phyloP scores from a whole-genome alignment of 2,888 invertebrate genomes.

The Nycteola revayana region DNA sequence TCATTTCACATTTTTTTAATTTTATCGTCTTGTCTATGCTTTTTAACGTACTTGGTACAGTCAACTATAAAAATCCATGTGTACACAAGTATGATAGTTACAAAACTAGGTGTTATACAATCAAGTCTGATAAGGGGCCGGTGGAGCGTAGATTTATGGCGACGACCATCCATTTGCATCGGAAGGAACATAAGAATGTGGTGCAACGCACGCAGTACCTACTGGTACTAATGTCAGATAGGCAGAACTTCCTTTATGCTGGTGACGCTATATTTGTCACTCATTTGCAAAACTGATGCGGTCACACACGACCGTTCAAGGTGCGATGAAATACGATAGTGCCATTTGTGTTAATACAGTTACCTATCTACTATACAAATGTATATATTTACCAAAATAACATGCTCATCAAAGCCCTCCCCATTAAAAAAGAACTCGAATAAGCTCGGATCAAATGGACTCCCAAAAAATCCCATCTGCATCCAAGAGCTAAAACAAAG shows the following conservation, averaged over 20 bases:
- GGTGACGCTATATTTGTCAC: background rate
- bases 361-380: too few species aligned
- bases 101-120: constrained; percentile 29
- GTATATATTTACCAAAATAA: too few species aligned
- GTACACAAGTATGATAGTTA: constrained; percentile 14
- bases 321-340: too few species aligned
- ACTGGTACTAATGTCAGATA: background rate
- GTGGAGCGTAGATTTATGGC: constrained; percentile 30
- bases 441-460: constrained; percentile 23
- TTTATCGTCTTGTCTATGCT: too few species aligned
- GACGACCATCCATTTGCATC: constrained; percentile 36
- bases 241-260: background rate
- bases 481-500: constrained; percentile 21
- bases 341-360: too few species aligned
- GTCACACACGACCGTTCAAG: too few species aligned
- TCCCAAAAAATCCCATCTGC: constrained; percentile 31
- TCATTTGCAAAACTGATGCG: background rate
- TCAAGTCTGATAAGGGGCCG: constrained; percentile 32
- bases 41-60: too few species aligned
- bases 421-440: constrained; percentile 24
- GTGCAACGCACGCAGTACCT: constrained; percentile 26
- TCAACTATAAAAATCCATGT: constrained; percentile 23
- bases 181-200: constrained; percentile 37
- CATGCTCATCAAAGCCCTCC: constrained; percentile 13
- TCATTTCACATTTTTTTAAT: too few species aligned